phyloP scores from a whole-genome alignment of 2,888 invertebrate genomes.

The Diadegma fenestrale region DNA sequence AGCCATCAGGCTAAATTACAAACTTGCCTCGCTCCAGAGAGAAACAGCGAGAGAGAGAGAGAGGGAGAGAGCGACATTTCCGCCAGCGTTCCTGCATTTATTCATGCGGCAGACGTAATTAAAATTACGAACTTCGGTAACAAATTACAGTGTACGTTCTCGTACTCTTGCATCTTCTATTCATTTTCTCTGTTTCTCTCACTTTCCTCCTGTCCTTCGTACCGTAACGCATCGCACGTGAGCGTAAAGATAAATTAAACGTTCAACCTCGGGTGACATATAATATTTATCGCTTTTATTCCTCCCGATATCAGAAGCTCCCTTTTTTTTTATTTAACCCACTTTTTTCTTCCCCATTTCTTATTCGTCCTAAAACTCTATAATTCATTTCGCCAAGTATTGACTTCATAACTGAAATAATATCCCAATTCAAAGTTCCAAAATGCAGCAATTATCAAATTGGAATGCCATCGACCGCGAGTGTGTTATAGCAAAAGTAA shows the following conservation, averaged over 20 bases:
- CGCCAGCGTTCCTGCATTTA: conserved; percentile 66
- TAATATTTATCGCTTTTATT: conserved; percentile 49
- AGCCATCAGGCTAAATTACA: conserved; percentile 66
- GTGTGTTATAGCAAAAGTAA: neutral
- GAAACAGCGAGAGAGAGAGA: conserved; percentile 36
- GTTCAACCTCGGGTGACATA: conserved; percentile 21
- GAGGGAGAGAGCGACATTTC: conserved; percentile 20
- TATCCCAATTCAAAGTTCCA: neutral
- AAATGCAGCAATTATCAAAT: neutral
- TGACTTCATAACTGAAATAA: neutral
- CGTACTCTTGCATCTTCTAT: conserved; percentile 25
- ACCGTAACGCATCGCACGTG: conserved; percentile 59
- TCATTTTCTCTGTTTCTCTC: conserved; percentile 2
- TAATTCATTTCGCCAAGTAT: neutral
- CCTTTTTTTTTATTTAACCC: neutral
- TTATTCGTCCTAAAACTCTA: neutral
- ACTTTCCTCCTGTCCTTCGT: conserved; percentile 10
- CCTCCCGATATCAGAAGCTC: conserved; percentile 15
- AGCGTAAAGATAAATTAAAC: conserved; percentile 61
- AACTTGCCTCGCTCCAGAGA: conserved; percentile 38
- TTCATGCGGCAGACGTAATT: conserved; percentile 70
- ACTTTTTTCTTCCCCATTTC: neutral
- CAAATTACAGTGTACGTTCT: conserved; percentile 64
- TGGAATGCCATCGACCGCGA: neutral
- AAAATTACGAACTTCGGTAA: conserved; percentile 71